A percentile compares a stretch with the other conserved stretches of the same genome.
Conservation (phyloP, 2,888 invertebrate species). For the Noctua pronuba region DNA sequence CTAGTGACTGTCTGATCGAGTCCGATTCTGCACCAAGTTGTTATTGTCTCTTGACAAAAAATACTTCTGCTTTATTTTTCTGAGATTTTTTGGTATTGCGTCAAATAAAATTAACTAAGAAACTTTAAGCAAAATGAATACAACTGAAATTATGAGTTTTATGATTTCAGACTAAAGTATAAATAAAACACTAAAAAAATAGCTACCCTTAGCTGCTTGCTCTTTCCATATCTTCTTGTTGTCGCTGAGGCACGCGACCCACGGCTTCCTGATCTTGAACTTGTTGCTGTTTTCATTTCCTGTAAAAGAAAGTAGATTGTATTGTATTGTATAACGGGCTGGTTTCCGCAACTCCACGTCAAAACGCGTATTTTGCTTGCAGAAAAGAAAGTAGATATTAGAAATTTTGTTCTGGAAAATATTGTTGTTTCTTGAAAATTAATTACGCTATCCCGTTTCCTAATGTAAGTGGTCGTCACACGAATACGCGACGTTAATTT, state of each 20-base stretch:
- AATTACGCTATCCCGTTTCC: not conserved
- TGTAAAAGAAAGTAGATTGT: slow-evolving; percentile 69
- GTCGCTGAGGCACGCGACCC: slow-evolving; percentile 94
- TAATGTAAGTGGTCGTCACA: not conserved
- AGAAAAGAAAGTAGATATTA: slow-evolving; percentile 56
- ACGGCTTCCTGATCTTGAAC: slow-evolving; percentile 94
- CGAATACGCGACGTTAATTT: not conserved
- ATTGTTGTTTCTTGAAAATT: not conserved
- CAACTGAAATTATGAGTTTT: not conserved
- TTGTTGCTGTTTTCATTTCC: slow-evolving; percentile 82
- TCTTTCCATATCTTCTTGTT: slow-evolving; percentile 96
- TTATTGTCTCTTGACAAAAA: not conserved
- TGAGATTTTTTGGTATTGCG: not conserved
- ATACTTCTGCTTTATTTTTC: not conserved
- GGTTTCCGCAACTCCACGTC: too few species aligned
- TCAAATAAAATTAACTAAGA: not conserved
- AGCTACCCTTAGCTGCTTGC: slow-evolving; percentile 93
- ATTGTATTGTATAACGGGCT: too few species aligned
- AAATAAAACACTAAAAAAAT: not conserved
- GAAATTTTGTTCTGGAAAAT: not conserved
- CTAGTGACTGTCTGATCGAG: not conserved
- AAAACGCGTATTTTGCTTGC: too few species aligned
- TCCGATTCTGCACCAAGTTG: not conserved
- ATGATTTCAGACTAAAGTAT: not conserved
- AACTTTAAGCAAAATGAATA: not conserved